A percentile compares a stretch with the other conserved stretches of the same genome.
These are phyloP conservation scores for Nothoprocta perdicaria DNA, from an alignment of 2,113 vertebrate species.

Conservation along the genomic window DNA sequence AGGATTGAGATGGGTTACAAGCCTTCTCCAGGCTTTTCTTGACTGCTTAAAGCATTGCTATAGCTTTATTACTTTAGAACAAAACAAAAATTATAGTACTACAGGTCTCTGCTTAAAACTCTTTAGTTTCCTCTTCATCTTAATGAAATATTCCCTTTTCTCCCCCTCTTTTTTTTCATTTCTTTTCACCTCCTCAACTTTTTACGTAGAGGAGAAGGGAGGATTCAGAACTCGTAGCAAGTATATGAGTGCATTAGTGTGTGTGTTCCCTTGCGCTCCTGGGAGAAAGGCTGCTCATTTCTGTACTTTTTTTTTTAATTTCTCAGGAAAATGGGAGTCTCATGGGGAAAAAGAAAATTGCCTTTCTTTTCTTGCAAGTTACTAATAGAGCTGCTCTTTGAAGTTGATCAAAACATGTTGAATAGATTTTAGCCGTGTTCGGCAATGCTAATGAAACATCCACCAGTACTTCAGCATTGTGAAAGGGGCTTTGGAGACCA, in stretches of 20 bases:
- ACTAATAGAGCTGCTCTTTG: background rate
- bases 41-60: background rate
- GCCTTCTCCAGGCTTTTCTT: background rate
- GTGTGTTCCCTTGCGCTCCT: background rate
- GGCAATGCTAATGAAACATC: background rate
- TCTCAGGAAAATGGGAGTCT: background rate
- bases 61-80: background rate
- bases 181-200: background rate
- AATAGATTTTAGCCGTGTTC: background rate
- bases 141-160: background rate
- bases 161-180: background rate
- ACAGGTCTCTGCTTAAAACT: background rate
- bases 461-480: background rate
- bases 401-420: background rate
- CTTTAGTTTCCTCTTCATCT: background rate
- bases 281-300: background rate
- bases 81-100: no score
- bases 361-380: background rate
- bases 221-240: background rate
- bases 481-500: background rate
- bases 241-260: background rate
- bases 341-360: background rate
- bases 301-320: background rate
- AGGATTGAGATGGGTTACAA: background rate
- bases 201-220: background rate